Conservation (phyloP, 2,888 invertebrate genomes). For the Coelopa pilipes region DNA sequence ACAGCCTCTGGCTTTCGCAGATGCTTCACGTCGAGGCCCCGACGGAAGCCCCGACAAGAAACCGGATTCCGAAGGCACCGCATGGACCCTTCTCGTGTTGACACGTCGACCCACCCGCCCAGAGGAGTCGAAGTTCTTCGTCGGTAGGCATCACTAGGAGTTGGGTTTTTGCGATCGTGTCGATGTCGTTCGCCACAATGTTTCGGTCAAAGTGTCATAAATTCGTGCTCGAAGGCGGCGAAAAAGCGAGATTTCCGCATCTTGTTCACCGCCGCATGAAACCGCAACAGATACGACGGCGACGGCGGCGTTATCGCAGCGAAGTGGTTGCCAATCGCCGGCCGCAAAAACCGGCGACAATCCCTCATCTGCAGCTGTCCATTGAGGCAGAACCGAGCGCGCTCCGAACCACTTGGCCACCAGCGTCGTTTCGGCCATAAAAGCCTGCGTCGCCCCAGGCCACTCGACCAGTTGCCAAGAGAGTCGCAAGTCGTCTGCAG, state of each 20-base stretch:
- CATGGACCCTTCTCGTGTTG: no score
- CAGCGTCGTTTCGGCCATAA: constrained; percentile 1
- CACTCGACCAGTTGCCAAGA: constrained; percentile 33
- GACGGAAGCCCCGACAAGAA: no score
- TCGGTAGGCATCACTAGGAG: no score
- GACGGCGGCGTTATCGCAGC: constrained; percentile 8
- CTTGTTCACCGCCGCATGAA: constrained; percentile 29
- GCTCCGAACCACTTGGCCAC: background rate
- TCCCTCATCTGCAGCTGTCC: constrained; percentile 24
- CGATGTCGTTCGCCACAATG: background rate
- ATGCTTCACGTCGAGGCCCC: no score
- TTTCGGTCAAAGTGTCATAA: background rate
- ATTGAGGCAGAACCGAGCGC: constrained; percentile 23
- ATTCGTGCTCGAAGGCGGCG: background rate
- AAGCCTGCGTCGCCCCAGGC: constrained; percentile 21
- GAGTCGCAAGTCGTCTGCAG: constrained; percentile 10
- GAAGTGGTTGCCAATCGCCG: constrained; percentile 11
- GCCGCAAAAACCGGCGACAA: constrained; percentile 13
- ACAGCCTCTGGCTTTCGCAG: no score
- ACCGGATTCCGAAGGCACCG: no score
- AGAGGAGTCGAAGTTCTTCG: no score
- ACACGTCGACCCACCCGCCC: no score
- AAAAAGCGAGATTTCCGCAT: constrained; percentile 24
- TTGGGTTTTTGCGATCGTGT: background rate
- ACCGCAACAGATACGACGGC: constrained; percentile 23